Percentiles rank a stretch among this genome's conserved stretches.
These are phyloP conservation scores for Empidonax alnorum DNA, from an alignment of 2,113 vertebrate genomes.

Conservation along the genomic window DNA sequence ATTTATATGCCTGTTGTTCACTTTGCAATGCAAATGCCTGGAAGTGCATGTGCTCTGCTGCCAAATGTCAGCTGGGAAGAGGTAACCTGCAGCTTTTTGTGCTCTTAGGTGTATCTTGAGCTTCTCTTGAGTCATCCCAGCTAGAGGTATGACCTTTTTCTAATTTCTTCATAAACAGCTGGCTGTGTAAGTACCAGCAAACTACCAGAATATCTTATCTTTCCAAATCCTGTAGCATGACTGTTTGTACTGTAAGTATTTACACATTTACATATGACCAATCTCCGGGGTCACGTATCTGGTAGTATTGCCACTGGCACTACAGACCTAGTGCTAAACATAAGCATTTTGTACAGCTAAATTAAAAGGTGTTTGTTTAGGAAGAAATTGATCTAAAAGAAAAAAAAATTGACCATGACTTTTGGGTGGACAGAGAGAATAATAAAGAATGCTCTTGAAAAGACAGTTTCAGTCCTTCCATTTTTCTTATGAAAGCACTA, in stretches of 20 bases:
- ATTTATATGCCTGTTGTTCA: slow-evolving; percentile 20
- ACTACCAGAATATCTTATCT: background rate
- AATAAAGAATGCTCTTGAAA: background rate
- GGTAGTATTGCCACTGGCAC: background rate
- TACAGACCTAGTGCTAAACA: background rate
- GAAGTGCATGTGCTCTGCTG: background rate
- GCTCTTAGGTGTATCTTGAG: background rate
- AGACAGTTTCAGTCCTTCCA: background rate
- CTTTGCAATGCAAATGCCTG: slow-evolving; percentile 32
- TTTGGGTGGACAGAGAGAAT: background rate
- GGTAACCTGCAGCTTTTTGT: slow-evolving; percentile 2
- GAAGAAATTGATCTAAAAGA: background rate
- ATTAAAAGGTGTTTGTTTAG: background rate
- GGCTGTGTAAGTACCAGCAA: background rate
- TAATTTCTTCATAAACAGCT: background rate
- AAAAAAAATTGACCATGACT: background rate
- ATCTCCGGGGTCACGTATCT: background rate
- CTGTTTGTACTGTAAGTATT: background rate
- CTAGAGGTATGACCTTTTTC: background rate
- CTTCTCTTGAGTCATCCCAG: background rate
- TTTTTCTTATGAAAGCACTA: background rate
- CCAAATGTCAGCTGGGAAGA: slow-evolving; percentile 7
- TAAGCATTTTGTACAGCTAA: background rate
- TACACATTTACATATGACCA: background rate
- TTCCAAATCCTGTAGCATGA: background rate